Evolutionary conservation across 2,797 vertebrate species (phyloP).

Genomic region (Rhinogobio ventralis): DNA sequence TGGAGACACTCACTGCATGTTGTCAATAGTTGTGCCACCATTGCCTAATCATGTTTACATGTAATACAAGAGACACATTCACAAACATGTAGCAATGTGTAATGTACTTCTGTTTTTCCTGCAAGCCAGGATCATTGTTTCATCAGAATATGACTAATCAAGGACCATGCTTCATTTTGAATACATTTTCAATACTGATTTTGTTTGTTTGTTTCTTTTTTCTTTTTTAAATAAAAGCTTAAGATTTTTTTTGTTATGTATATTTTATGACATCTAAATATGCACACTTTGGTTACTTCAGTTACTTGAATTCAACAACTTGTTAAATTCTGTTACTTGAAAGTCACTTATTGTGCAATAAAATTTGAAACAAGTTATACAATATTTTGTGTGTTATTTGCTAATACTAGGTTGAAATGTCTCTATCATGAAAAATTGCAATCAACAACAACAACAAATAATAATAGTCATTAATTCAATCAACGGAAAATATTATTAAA

Average conservation of each 20-base stretch:
- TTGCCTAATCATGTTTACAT: conserved; percentile 26
- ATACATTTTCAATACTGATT: background rate
- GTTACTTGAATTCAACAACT: background rate
- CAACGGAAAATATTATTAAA: background rate
- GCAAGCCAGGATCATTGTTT: background rate
- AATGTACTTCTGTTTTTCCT: background rate
- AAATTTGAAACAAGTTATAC: conserved; percentile 1
- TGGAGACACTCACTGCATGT: background rate
- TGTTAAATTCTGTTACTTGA: background rate
- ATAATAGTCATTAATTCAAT: background rate
- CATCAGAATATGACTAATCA: background rate
- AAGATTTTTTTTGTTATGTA: background rate
- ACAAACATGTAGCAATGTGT: background rate
- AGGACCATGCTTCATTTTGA: background rate
- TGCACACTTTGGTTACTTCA: background rate
- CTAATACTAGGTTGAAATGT: background rate
- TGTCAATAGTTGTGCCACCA: background rate
- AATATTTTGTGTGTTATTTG: background rate
- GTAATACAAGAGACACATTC: background rate
- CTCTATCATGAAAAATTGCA: background rate
- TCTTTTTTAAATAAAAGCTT: background rate
- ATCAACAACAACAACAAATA: background rate
- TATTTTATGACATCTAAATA: background rate
- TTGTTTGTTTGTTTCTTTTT: too few species aligned
- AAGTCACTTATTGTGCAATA: conserved; percentile 9